Evolutionary conservation across 2,888 invertebrate genomes (phyloP), one percentile per base, ranked within the genome.

Genomic region (Heliconius hortense): DNA sequence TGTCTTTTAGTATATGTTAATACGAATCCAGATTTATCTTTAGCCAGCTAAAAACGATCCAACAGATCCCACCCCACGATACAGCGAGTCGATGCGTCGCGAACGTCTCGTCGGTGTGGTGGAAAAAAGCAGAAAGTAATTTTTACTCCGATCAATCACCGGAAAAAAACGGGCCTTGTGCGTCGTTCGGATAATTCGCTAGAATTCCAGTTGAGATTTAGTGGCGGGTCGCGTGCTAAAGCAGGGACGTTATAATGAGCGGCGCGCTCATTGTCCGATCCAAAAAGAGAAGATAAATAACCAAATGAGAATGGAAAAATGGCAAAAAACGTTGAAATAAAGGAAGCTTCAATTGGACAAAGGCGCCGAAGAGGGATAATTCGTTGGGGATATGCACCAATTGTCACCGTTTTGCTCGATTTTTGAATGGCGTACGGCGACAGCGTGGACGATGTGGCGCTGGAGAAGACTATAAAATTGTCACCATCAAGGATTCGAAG

Each of bases 301-400:
- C 92, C 93, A 94, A 94, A 93, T 94, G 93, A 92, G 93, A 92
- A 91, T 89, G 90, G 92, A 91, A 91, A 92, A 93, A 92, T 89
- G 90, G 91, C 89, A 90, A 92, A 93, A 93, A 93, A 90, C 10
- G 89, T 90, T 88, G 85, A 91, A 91, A 93, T 92, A 93, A 93
- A 92, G 91, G 88, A 89, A 89, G 89, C 87, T 89, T 88, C 91
- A 91, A 92, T 91, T 92, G 90, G 88, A 92, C 93, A 93, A 92
- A 93, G 93, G 91, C 93, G 91, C 93, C 93, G 94, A 92, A 90
- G 85, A 84, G 83, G 89, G 90, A 92, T 93, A 93, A 93, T 93
- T 93, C 93, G 91, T 91, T 87, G 89, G 85, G 89, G 89, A 92
- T 93, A 93, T 93, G 94, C 93, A 93, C 93, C 93, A 93, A 93